Conservation (phyloP, 2,888 invertebrate genomes). For the Noctuana brunneofusca region DNA sequence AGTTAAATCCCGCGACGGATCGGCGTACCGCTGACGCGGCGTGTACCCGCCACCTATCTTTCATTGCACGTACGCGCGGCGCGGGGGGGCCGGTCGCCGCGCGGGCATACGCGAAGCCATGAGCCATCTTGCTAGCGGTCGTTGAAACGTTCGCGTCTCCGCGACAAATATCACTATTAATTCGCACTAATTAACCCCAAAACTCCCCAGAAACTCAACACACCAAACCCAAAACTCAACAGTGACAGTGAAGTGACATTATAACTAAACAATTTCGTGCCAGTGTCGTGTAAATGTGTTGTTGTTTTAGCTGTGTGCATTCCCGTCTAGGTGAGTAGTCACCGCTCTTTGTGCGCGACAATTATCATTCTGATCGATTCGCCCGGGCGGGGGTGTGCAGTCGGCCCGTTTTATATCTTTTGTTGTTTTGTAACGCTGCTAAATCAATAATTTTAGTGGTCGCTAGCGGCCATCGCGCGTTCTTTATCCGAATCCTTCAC, state of each 20-base stretch:
- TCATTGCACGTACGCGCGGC: slow-evolving; percentile 80
- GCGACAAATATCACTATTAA: slow-evolving; percentile 71
- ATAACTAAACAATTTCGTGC: slow-evolving; percentile 55
- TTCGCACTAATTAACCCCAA: slow-evolving; percentile 77
- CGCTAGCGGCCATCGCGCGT: slow-evolving; percentile 53
- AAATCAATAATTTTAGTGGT: slow-evolving; percentile 81
- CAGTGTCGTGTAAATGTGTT: slow-evolving; percentile 57
- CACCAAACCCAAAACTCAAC: slow-evolving; percentile 50
- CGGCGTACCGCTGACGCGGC: slow-evolving; percentile 53
- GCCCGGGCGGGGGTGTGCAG: slow-evolving; percentile 75
- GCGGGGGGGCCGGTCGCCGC: slow-evolving; percentile 68
- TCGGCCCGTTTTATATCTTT: slow-evolving; percentile 79
- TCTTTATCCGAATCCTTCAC: slow-evolving; percentile 48
- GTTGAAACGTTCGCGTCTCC: slow-evolving; percentile 78
- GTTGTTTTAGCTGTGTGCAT: slow-evolving; percentile 74
- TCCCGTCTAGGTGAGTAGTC: slow-evolving; percentile 78
- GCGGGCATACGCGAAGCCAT: slow-evolving; percentile 72
- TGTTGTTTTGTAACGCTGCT: slow-evolving; percentile 78
- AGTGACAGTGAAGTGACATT: slow-evolving; percentile 53
- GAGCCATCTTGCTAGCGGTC: slow-evolving; percentile 81
- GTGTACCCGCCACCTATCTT: slow-evolving; percentile 78
- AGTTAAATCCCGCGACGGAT: slow-evolving; percentile 54
- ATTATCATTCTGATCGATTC: slow-evolving; percentile 81
- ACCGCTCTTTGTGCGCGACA: slow-evolving; percentile 80
- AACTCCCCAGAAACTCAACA: slow-evolving; percentile 59